Base-by-base conservation (phyloP, 2,888 invertebrate species). In the Timandra comae region DNA sequence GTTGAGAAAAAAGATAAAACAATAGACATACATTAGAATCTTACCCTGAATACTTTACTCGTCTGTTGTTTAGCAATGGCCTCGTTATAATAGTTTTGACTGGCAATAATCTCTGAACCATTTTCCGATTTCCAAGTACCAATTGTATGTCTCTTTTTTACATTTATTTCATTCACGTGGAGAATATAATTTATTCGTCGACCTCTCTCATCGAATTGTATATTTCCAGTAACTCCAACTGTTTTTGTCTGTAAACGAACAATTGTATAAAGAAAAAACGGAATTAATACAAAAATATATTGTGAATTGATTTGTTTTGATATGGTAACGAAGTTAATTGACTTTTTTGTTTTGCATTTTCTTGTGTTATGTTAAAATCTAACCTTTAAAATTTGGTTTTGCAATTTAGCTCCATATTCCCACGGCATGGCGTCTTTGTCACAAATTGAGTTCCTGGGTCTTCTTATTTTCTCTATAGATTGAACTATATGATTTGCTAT, bases 161-260 rank as follows among this genome's bases (percentile, higher is more conserved):
- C 40, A 29, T 69, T 55, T 32, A 81, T 76, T 45, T 93, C 86
- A 54, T 93, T 92, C 26, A 93, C 87, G 52, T 91, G 89, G 12
- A 94, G 73, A 16, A 87, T 86, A 54, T 93, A 92, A 56, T 91
- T 89, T 0, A 88, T 86, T 40, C 94, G 81, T 52, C 88, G 88
- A 1, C 94, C 94, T 49, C 85, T 80, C 38, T 87, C 81, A 63
- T 93, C 89, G 58, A 93, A 92, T 54, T 89, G 87, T 35, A 93
- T 89, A 19, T 86, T 77, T 1, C 93, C 93, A 0, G 91, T 90
- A 3, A 91, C 71, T 2, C 93, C 93, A 20, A 80, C 71, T 52
- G 90, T 87, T 56, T 87, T 86, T 19, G 90, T 89, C 16, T 16
- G 16, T n/a, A n/a, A n/a, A n/a, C n/a, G n/a, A n/a, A n/a, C n/a